A percentile compares a stretch with the other conserved stretches of the same genome.
phyloP scores from a whole-genome alignment of 1,140 invertebrate species.

The Euborellia annulipes region DNA sequence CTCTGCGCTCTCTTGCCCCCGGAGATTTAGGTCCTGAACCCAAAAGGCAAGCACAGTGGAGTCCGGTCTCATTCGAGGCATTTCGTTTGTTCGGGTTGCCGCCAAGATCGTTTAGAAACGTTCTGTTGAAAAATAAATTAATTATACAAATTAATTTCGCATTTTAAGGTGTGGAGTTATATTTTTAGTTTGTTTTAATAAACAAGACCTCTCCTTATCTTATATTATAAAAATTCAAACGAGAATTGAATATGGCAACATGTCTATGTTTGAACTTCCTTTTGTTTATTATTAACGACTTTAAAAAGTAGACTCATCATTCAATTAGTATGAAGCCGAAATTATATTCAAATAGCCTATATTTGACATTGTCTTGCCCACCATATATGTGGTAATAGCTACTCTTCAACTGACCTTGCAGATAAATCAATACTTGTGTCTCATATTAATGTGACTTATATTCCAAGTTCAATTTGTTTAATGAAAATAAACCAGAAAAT shows the following conservation, averaged over 20 bases:
- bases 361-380: neutral
- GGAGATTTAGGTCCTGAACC: constrained; percentile 31
- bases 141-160: neutral
- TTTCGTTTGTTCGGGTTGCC: constrained; percentile 58
- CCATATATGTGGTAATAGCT: too few species aligned
- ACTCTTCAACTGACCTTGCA: too few species aligned
- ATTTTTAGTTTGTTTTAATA: neutral
- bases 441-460: too few species aligned
- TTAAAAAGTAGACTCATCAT: neutral
- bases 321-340: neutral
- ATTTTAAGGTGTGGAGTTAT: neutral
- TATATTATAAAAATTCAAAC: neutral
- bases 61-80: constrained; percentile 40
- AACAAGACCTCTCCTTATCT: neutral
- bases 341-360: neutral
- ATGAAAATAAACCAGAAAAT: too few species aligned
- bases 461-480: too few species aligned
- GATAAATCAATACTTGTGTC: too few species aligned
- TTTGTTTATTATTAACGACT: neutral
- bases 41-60: constrained; percentile 45
- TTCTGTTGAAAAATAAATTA: constrained; percentile 27
- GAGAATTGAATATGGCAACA: neutral
- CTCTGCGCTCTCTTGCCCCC: constrained; percentile 38
- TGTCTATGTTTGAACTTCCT: neutral
- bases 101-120: constrained; percentile 45